Evolutionary conservation across 2,888 invertebrate genomes (phyloP), one percentile per base, ranked within the genome.

Genomic region (Ectemnius cavifrons): DNA sequence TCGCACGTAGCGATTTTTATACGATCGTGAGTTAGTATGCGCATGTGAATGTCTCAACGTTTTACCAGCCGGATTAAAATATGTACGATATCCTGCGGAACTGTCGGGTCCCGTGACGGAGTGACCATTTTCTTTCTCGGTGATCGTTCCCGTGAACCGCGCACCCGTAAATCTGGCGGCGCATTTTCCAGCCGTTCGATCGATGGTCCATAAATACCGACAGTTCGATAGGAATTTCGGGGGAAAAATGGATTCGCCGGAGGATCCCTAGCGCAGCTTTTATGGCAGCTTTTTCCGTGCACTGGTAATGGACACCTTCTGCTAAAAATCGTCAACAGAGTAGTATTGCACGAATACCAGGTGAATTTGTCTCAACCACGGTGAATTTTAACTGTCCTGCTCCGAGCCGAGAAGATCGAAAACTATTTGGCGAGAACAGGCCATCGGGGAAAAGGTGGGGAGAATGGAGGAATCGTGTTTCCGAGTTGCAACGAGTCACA

Each of bases 401-500:
- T 37, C 37, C 1, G 8, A 37, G 37, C 3, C 3, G 23, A 23
- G 23, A 23, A 23, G 37, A 37, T 37, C 37, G 37, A 37, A 37
- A 37, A 37, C 37, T 37, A 37, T 37, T 37, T 37, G 37, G 5
- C 0, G 37, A 37, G 37, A 37, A 37, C 3, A 37, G 37, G 37
- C 8, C 8, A 37, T 23, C 3, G 37, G 37, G 2, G 37, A 11
- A 37, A 37, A 71, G 71, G 73, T 66, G 66, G 73, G 49, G n/a
- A 68, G 65, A 77, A 75, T 77, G 75, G 80, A 75, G 62, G 47
- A 69, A 75, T 62, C 75, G 71, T 79, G 79, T 79, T 79, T 73
- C 64, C 57, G 69, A 74, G 74, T 69, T 73, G 62, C 49, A 62
- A 46, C 16, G 56, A 63, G 23, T 64, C 66, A 45, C 66, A 45